phyloP scores from a whole-genome alignment of 2,113 vertebrate genomes.

The Mormyrus iriodes region DNA sequence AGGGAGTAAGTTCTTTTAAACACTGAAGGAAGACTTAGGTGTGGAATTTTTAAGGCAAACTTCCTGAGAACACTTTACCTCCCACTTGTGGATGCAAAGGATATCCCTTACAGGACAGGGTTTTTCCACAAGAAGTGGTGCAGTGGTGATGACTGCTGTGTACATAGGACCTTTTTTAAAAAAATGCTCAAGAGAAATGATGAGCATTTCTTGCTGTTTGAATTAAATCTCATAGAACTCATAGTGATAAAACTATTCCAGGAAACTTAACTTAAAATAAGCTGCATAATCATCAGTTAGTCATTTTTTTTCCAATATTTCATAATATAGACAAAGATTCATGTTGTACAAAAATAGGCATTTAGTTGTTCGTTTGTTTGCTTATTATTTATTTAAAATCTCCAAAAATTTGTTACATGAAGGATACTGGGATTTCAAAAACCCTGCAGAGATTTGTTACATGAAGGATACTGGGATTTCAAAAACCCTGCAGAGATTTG shows the following conservation, averaged over 20 bases:
- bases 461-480: background rate
- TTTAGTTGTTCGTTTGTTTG: too few relatives aligned
- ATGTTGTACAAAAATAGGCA: too few relatives aligned
- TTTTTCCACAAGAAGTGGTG: constrained; percentile 43
- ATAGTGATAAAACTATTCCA: background rate
- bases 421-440: background rate
- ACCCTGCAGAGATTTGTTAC: background rate
- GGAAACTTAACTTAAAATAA: background rate
- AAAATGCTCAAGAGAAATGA: constrained; percentile 18
- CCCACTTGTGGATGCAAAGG: constrained; percentile 37
- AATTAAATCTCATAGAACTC: background rate
- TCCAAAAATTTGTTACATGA: background rate
- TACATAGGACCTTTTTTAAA: background rate
- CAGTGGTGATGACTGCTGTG: background rate
- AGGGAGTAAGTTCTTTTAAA: constrained; percentile 11
- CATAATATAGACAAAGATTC: background rate
- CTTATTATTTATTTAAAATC: too few relatives aligned
- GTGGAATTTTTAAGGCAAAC: constrained; percentile 37
- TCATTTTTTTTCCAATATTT: too few relatives aligned
- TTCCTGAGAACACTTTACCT: constrained; percentile 42
- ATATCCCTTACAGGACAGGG: constrained; percentile 49
- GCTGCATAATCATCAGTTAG: background rate
- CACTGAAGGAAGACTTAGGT: constrained; percentile 26
- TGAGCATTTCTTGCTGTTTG: background rate
- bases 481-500: background rate